These are phyloP conservation scores for Barypeithes pellucidus DNA, from an alignment of 2,888 invertebrate genomes.

Conservation along the genomic window DNA sequence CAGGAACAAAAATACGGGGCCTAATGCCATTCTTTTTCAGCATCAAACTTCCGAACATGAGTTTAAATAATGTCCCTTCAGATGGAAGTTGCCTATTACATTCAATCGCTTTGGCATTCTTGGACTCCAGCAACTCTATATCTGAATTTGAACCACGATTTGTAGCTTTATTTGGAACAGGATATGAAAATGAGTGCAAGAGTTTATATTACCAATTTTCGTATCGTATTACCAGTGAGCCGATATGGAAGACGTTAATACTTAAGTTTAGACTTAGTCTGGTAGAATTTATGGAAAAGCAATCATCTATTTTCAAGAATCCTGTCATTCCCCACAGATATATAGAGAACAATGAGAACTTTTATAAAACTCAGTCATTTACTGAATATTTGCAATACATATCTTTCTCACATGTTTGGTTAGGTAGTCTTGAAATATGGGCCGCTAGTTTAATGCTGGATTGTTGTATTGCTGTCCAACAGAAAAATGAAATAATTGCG, in stretches of 20 bases:
- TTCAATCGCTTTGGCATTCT: slow-evolving; percentile 27
- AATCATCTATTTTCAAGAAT: not conserved
- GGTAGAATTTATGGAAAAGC: slow-evolving; percentile 8
- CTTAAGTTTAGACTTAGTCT: slow-evolving; percentile 1
- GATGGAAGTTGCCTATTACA: slow-evolving; percentile 29
- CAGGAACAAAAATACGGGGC: too few relatives aligned
- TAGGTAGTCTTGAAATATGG: slow-evolving; percentile 18
- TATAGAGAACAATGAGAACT: not conserved
- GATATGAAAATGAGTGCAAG: not conserved
- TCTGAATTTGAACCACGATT: slow-evolving; percentile 5
- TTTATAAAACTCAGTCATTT: not conserved
- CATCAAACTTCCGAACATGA: not conserved
- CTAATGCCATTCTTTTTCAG: too few relatives aligned
- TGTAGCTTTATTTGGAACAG: slow-evolving; percentile 4
- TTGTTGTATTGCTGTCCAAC: not conserved
- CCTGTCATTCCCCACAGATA: not conserved
- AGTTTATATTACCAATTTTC: not conserved
- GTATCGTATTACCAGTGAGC: not conserved
- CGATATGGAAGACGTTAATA: not conserved
- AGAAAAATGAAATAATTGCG: not conserved
- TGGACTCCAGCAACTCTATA: not conserved
- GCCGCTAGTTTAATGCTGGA: too few relatives aligned
- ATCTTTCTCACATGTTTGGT: slow-evolving; percentile 6
- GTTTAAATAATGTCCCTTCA: slow-evolving; percentile 3
- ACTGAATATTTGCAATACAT: slow-evolving; percentile 1